Conservation (phyloP, 2,888 invertebrate species). For the Habroteleia sp. region DNA sequence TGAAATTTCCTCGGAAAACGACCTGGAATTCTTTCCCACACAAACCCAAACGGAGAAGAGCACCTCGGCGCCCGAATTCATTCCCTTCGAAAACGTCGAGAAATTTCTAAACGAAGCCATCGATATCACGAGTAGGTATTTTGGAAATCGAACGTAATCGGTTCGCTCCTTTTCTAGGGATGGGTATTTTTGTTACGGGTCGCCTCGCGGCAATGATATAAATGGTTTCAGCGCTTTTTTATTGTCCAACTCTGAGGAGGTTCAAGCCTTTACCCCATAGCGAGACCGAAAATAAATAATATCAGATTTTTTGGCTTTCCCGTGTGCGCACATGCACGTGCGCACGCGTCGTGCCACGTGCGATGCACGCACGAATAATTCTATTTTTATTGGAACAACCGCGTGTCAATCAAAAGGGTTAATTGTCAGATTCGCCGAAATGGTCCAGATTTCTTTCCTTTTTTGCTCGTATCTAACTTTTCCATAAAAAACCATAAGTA, state of each 20-base stretch:
- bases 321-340: slow-evolving; percentile 61
- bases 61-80: slow-evolving; percentile 71
- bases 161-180: not conserved
- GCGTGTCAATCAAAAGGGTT: slow-evolving; percentile 42
- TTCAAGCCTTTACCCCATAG: slow-evolving; percentile 78
- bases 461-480: too few relatives aligned
- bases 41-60: slow-evolving; percentile 64
- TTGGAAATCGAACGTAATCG: not conserved
- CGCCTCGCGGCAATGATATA: not conserved
- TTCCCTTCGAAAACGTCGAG: slow-evolving; percentile 77
- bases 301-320: slow-evolving; percentile 74
- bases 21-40: slow-evolving; percentile 66
- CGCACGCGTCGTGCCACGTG: slow-evolving; percentile 77
- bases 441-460: slow-evolving; percentile 4
- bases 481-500: too few relatives aligned
- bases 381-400: slow-evolving; percentile 66
- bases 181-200: slow-evolving; percentile 6
- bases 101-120: slow-evolving; percentile 72
- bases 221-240: not conserved
- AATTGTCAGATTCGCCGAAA: too few relatives aligned
- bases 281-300: slow-evolving; percentile 81
- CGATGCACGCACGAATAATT: slow-evolving; percentile 74
- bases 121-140: slow-evolving; percentile 68
- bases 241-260: slow-evolving; percentile 79
- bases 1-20: slow-evolving; percentile 61